Conservation (phyloP, 1,140 invertebrate genomes). For the Galleria mellonella region DNA sequence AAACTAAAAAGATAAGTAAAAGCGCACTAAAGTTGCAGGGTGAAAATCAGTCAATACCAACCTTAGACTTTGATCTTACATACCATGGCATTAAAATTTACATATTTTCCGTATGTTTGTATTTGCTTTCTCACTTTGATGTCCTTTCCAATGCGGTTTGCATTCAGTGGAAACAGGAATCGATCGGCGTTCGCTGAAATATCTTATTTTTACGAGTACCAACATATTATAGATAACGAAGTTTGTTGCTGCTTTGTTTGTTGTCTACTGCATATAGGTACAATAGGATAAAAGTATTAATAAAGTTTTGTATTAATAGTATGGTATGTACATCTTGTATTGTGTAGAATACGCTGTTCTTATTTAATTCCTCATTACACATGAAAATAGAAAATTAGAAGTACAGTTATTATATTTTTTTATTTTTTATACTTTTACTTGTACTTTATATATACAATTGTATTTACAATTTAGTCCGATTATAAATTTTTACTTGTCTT, state of each 20-base stretch:
- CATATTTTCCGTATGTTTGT: conserved; percentile 33
- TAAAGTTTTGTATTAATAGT: too few relatives aligned
- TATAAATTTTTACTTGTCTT: too few relatives aligned
- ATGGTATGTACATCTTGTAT: too few relatives aligned
- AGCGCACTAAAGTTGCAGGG: conserved; percentile 15
- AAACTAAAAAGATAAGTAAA: conserved; percentile 29
- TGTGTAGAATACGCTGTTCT: too few relatives aligned
- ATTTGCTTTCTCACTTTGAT: conserved; percentile 38
- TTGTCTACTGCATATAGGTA: not conserved
- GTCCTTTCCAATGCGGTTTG: conserved; percentile 23
- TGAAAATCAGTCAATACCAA: conserved; percentile 38
- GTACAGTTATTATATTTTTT: too few relatives aligned
- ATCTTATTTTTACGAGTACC: conserved; percentile 15
- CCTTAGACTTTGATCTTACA: conserved; percentile 30
- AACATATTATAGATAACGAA: conserved; percentile 5
- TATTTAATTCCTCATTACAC: too few relatives aligned
- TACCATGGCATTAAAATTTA: conserved; percentile 40
- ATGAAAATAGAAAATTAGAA: too few relatives aligned
- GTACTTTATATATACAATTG: too few relatives aligned
- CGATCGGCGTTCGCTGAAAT: conserved; percentile 16
- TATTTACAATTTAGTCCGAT: too few relatives aligned
- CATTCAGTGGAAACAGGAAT: conserved; percentile 7
- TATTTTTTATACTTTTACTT: too few relatives aligned
- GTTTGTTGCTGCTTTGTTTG: conserved; percentile 10
- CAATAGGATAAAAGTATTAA: too few relatives aligned